A percentile compares a stretch with the other conserved stretches of the same genome.
phyloP scores from a whole-genome alignment of 2,888 invertebrate genomes.

The Dicyrtoma fusca region DNA sequence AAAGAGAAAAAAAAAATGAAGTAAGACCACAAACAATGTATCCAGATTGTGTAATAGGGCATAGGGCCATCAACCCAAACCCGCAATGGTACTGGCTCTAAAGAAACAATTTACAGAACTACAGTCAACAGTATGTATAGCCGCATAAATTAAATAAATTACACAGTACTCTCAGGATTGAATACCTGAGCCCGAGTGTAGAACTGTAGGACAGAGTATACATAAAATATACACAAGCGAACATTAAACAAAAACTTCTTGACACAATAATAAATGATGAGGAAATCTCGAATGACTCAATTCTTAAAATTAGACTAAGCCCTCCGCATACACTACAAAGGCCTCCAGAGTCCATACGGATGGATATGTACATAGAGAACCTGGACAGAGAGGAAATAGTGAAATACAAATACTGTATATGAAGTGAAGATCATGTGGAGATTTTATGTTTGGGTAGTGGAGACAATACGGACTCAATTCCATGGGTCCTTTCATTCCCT shows the following conservation, averaged over 20 bases:
- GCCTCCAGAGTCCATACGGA: too few relatives aligned
- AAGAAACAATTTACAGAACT: background rate
- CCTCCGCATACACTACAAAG: too few relatives aligned
- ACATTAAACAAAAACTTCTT: background rate
- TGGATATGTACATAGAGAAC: background rate
- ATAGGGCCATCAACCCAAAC: too few relatives aligned
- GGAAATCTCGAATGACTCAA: slow-evolving; percentile 21
- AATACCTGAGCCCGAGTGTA: background rate
- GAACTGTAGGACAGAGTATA: too few relatives aligned
- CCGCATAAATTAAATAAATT: background rate
- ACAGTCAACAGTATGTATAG: background rate
- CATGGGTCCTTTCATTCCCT: background rate
- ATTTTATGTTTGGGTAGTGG: background rate
- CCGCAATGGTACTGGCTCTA: too few relatives aligned
- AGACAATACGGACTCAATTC: background rate
- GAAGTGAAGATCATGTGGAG: background rate
- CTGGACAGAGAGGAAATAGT: background rate
- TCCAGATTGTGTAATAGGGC: too few relatives aligned
- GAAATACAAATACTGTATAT: background rate
- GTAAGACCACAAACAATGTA: too few relatives aligned
- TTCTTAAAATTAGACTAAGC: background rate
- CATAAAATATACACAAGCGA: too few relatives aligned
- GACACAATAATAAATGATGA: slow-evolving; percentile 16
- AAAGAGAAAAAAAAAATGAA: too few relatives aligned
- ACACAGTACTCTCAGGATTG: background rate